Conservation (phyloP, 2,888 invertebrate species). For the Dicyrtoma fusca region DNA sequence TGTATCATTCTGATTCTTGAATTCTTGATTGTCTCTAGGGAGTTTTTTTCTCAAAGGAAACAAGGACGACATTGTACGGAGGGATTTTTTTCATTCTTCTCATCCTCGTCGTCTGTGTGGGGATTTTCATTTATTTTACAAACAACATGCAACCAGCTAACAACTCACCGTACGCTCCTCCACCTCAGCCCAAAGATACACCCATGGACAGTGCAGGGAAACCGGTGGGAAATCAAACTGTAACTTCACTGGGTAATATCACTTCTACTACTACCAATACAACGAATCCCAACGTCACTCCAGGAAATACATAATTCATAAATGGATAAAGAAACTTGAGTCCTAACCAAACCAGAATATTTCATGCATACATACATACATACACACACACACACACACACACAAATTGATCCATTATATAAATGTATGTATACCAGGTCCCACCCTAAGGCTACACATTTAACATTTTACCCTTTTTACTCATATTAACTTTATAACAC, state of each 20-base stretch:
- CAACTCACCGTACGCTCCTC: neutral
- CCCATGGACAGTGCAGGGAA: conserved; percentile 2
- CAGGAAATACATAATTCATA: conserved; percentile 36
- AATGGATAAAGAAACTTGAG: neutral
- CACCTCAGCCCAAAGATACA: conserved; percentile 5
- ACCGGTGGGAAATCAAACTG: conserved; percentile 30
- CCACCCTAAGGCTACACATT: no score
- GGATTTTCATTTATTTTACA: conserved; percentile 36
- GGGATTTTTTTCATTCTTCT: conserved; percentile 34
- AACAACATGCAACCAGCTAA: conserved; percentile 25
- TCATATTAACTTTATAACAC: no score
- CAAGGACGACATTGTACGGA: conserved; percentile 33
- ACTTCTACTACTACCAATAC: neutral
- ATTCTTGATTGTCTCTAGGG: conserved; percentile 30
- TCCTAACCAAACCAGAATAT: no score
- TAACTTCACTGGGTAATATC: neutral
- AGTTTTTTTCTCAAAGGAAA: conserved; percentile 33
- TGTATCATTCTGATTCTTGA: neutral
- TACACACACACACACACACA: neutral
- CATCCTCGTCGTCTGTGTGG: conserved; percentile 27
- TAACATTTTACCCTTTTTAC: no score
- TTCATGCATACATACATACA: conserved; percentile 3
- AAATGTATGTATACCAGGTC: no score
- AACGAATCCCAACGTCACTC: conserved; percentile 5
- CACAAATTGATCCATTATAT: no score